Evolutionary conservation across 1,140 invertebrate species (phyloP).

Genomic region (Drosophila pandora): DNA sequence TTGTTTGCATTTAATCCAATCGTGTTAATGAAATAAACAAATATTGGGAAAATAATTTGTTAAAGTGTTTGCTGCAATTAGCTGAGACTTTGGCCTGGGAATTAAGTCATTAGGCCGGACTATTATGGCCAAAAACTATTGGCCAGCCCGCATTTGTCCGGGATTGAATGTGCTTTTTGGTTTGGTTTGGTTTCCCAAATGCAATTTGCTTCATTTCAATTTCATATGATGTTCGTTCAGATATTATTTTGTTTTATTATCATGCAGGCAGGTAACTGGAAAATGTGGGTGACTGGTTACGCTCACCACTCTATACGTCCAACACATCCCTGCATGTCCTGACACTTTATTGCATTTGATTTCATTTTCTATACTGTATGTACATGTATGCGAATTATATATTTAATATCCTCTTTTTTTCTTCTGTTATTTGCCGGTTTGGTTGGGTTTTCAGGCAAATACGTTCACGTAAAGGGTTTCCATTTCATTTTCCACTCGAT

Average conservation of each 20-base stretch:
- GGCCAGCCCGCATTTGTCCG: constrained; percentile 6
- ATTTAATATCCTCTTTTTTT: constrained; percentile 6
- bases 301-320: neutral
- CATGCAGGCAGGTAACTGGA: constrained; percentile 7
- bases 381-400: neutral
- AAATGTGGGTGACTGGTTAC: neutral
- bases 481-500: constrained; percentile 36
- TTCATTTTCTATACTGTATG: constrained; percentile 29
- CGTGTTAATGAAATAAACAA: neutral
- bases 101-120: constrained; percentile 34
- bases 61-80: neutral
- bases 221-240: constrained; percentile 42
- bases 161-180: neutral
- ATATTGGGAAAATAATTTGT: neutral
- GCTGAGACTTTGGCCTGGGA: constrained; percentile 6
- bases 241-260: constrained; percentile 45
- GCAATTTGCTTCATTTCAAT: constrained; percentile 25
- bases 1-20: neutral
- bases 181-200: constrained; percentile 12
- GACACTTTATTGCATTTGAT: constrained; percentile 53
- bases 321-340: constrained; percentile 20
- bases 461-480: constrained; percentile 4
- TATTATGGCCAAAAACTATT: constrained; percentile 4
- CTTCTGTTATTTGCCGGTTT: neutral
- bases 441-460: neutral